Percentiles rank a stretch among this genome's conserved stretches.
Conservation (phyloP, 2,113 vertebrate species). For the Benitochromis conjunctus region DNA sequence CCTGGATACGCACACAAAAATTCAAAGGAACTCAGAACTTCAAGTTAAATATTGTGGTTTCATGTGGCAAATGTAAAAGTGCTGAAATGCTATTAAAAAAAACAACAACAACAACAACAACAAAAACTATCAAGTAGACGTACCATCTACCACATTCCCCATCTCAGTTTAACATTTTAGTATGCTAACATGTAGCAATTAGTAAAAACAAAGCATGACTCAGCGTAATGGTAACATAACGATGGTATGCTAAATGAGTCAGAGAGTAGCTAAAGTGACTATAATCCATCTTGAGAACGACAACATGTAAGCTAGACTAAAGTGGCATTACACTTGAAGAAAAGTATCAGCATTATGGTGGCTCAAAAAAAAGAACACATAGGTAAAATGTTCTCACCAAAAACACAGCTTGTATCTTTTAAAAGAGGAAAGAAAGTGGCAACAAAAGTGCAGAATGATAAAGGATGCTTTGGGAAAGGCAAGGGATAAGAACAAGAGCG, state of each 20-base stretch:
- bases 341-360: background rate
- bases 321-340: background rate
- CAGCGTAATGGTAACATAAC: background rate
- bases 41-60: background rate
- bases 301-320: background rate
- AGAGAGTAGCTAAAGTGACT: background rate
- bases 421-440: background rate
- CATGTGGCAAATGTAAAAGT: background rate
- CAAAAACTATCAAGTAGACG: background rate
- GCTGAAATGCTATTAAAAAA: background rate
- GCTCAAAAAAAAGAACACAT: background rate
- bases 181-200: background rate
- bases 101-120: no score
- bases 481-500: background rate
- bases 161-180: background rate
- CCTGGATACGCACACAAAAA: background rate
- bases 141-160: background rate
- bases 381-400: background rate
- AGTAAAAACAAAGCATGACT: background rate
- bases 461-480: background rate
- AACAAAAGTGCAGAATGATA: background rate
- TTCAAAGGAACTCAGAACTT: background rate
- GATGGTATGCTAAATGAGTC: background rate
- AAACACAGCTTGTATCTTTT: background rate
- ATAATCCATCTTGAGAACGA: background rate